phyloP scores from a whole-genome alignment of 2,888 invertebrate genomes.

The Trachelus stipa region DNA sequence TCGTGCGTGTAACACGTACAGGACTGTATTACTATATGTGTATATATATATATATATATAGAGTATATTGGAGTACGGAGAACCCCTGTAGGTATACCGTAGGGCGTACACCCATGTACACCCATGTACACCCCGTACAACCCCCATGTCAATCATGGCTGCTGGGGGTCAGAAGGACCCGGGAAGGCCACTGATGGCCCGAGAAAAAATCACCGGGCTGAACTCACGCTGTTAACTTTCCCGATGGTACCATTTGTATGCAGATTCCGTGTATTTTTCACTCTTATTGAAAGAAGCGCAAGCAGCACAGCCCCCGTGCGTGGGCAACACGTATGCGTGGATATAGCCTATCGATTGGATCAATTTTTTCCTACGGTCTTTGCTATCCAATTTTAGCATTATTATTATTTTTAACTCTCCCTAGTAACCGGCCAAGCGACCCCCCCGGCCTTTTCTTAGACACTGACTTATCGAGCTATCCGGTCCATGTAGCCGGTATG shows the following conservation, averaged over 20 bases:
- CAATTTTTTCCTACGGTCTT: no score
- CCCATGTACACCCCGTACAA: background rate
- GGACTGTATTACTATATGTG: background rate
- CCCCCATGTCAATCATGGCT: slow-evolving; percentile 44
- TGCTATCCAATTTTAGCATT: no score
- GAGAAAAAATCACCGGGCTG: slow-evolving; percentile 27
- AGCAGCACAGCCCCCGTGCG: no score
- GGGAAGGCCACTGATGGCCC: slow-evolving; percentile 10
- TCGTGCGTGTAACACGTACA: slow-evolving; percentile 11
- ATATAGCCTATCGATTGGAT: no score
- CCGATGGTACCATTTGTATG: slow-evolving; percentile 41
- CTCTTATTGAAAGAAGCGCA: slow-evolving; percentile 10
- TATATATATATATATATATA: background rate
- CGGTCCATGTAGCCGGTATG: no score
- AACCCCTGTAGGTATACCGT: slow-evolving; percentile 14
- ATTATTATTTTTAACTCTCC: no score
- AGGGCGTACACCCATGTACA: background rate
- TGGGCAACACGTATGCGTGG: no score
- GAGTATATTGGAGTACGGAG: slow-evolving; percentile 1
- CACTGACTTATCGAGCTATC: no score
- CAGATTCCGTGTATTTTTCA: slow-evolving; percentile 34
- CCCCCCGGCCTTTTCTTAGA: no score
- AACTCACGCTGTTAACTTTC: slow-evolving; percentile 21
- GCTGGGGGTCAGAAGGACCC: slow-evolving; percentile 26
- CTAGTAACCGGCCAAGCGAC: no score